A percentile compares a stretch with the other conserved stretches of the same genome.
Conservation (phyloP, 2,113 vertebrate genomes). For the Melanerpes aurifrons region DNA sequence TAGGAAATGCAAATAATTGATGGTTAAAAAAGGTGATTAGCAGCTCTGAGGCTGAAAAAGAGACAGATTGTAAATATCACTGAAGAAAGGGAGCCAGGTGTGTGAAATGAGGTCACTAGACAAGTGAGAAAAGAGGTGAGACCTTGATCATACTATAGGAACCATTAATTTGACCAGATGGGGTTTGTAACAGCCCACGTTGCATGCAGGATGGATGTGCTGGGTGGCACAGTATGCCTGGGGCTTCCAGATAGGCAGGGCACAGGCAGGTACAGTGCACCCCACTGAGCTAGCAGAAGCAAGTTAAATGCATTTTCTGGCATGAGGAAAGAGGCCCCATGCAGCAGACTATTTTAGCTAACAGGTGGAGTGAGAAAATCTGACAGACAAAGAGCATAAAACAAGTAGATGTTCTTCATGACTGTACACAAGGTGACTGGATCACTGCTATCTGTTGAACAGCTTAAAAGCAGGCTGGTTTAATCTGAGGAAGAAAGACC, state of each 20-base stretch:
- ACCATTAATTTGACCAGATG: fast-evolving
- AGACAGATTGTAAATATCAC: not conserved
- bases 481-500: not conserved
- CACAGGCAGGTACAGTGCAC: not conserved
- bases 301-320: not conserved
- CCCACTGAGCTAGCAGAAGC: not conserved
- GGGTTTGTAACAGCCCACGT: fast-evolving
- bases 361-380: not conserved
- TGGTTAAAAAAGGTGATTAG: not conserved
- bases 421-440: not conserved
- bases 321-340: not conserved
- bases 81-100: not conserved
- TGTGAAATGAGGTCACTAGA: conserved; percentile 19
- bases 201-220: not conserved
- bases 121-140: conserved; percentile 9
- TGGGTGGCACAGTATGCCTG: fast-evolving
- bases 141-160: not conserved
- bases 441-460: not conserved
- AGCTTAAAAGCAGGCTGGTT: conserved; percentile 13
- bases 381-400: conserved; percentile 25
- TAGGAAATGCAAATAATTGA: not conserved
- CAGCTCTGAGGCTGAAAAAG: not conserved
- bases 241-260: not conserved
- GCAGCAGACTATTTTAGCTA: not conserved
- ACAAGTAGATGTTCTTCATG: not conserved